These are phyloP conservation scores for Choloepus didactylus DNA, from an alignment of 2,797 vertebrate genomes.

Conservation along the genomic window DNA sequence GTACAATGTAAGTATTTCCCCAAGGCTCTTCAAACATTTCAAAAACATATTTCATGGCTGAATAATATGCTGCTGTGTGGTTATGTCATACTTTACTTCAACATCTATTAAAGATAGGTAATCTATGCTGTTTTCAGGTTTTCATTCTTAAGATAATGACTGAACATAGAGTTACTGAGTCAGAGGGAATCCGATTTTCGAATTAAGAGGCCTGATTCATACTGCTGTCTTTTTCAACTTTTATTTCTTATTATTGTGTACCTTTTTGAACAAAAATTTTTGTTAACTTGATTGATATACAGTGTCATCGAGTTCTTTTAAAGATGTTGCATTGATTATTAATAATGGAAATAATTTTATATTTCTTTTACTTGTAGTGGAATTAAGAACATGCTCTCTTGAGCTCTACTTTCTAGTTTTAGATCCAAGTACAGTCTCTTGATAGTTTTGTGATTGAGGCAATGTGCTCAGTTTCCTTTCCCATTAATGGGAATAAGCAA, in stretches of 20 bases:
- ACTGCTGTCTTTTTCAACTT: neutral
- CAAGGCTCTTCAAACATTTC: neutral
- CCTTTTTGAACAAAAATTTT: neutral
- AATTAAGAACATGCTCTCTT: neutral
- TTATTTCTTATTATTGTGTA: neutral
- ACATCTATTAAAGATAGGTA: neutral
- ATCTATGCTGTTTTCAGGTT: neutral
- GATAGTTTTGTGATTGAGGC: neutral
- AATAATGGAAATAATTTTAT: neutral
- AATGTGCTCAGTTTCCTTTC: neutral
- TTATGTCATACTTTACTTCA: neutral
- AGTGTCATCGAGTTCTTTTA: neutral
- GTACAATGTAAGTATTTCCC: neutral
- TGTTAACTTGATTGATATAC: neutral
- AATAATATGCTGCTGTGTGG: neutral
- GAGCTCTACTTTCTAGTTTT: neutral
- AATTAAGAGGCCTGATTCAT: neutral
- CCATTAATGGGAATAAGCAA: neutral
- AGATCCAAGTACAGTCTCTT: neutral
- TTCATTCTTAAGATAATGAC: slow-evolving; percentile 4
- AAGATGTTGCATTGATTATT: neutral
- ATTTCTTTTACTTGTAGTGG: neutral
- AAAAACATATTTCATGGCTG: neutral
- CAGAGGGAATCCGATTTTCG: neutral
- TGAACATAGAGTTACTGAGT: neutral